Percentiles rank a stretch among this genome's conserved stretches.
Evolutionary conservation across 2,888 invertebrate species (phyloP).

Genomic region (Julus scanicus): DNA sequence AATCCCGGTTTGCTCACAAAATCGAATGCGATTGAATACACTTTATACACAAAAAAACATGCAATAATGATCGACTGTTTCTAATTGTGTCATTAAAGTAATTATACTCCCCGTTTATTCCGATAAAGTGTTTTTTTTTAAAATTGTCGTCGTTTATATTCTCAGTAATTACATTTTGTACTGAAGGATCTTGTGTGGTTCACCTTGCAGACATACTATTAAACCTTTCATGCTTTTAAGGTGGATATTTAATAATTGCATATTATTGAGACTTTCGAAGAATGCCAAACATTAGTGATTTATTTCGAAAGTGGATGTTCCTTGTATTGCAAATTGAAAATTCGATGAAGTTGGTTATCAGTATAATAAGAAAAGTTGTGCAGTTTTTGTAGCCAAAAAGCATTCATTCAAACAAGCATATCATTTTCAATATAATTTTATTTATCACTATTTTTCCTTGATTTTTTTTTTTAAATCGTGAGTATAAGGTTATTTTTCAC

Average conservation of each 20-base stretch:
- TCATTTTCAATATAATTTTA: no score
- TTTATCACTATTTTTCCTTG: no score
- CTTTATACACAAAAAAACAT: background rate
- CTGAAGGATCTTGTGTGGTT: slow-evolving; percentile 26
- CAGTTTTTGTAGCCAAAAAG: no score
- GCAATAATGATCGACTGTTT: slow-evolving; percentile 16
- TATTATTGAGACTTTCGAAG: background rate
- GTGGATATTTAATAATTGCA: background rate
- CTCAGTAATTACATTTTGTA: background rate
- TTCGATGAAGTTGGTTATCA: no score
- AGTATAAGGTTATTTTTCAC: no score
- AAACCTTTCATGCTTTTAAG: background rate
- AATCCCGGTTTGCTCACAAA: background rate
- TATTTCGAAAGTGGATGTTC: background rate
- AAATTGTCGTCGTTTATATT: background rate
- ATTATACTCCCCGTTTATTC: background rate
- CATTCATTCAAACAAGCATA: no score
- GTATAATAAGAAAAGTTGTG: no score
- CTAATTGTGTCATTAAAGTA: slow-evolving; percentile 27
- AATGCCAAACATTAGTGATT: background rate
- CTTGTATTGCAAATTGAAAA: no score
- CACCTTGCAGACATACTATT: slow-evolving; percentile 10
- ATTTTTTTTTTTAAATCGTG: no score
- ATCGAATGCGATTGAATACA: background rate
- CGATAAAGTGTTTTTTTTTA: background rate